Conservation (phyloP, 2,113 vertebrate genomes). For the Choloepus hoffmanni region DNA sequence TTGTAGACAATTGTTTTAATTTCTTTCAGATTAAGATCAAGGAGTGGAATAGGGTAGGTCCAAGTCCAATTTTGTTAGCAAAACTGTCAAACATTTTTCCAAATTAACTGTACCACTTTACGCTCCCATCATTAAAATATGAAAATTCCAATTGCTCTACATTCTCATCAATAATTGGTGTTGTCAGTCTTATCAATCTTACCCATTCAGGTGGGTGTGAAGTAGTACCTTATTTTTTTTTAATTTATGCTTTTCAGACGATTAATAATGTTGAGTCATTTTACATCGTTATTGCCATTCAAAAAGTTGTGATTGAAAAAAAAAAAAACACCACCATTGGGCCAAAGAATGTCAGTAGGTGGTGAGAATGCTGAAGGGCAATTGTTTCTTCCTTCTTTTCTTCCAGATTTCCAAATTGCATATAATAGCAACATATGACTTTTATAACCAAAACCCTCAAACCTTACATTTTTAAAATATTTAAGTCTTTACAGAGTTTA, state of each 20-base stretch:
- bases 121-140: background rate
- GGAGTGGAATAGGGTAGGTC: background rate
- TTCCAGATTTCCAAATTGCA: background rate
- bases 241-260: background rate
- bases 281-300: background rate
- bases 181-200: background rate
- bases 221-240: background rate
- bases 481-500: background rate
- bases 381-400: slow-evolving; percentile 38
- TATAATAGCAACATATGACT: background rate
- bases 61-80: background rate
- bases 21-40: background rate
- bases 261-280: background rate
- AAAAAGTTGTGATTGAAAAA: background rate
- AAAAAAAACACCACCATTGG: background rate
- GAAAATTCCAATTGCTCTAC: background rate
- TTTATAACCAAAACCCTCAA: background rate
- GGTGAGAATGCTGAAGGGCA: background rate
- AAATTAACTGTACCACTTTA: background rate
- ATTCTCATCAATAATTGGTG: background rate
- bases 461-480: background rate
- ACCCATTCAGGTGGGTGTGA: background rate
- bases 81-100: background rate
- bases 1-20: background rate
- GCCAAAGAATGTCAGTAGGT: background rate